Base-by-base conservation (phyloP, 2,797 vertebrate genomes). In the Urosaurus nigricauda region DNA sequence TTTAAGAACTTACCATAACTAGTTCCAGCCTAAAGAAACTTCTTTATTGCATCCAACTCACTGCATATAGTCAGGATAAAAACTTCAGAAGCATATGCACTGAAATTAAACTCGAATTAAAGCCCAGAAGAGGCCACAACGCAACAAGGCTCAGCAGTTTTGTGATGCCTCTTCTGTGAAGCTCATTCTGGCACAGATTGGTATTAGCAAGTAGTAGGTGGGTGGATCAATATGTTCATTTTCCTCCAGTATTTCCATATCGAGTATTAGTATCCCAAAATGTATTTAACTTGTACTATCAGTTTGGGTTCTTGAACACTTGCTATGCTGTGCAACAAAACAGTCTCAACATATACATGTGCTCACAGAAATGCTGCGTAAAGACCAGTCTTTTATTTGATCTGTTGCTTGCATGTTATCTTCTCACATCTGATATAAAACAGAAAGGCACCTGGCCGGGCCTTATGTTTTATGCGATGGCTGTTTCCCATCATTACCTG, bases 211-310 rank as follows among this genome's bases (percentile, higher is more conserved):
- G 91, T 82, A 94, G 4, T 51, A 88, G 90, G 94, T 88, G 92
- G 91, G 94, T 88, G 91, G 88, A 70, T 94, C 94, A 95, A 90
- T 94, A 95, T 95, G 93, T 90, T 95, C 92, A 93, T 94, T 95
- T 95, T 90, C 94, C 90, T 94, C 86, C 90, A 88, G 85, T 94
- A 95, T 91, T 95, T 93, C 93, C 93, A 95, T 91, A 92, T 93
- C 83, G 89, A 93, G 92, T 58, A 86, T 94, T 93, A 90, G 90
- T 79, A 92, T 95, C 90, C 88, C 91, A 92, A 96, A 94, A 90
- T 51, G 90, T 92, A 93, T 92, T 95, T 90, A 90, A 93, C 93
- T 94, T 91, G 90, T 94, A 93, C 91, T 93, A 93, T 86, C 92
- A 94, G 91, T 93, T 94, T 94, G 91, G 63, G 90, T 92, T 93